phyloP scores from a whole-genome alignment of 2,888 invertebrate genomes.

The Tipula lateralis region DNA sequence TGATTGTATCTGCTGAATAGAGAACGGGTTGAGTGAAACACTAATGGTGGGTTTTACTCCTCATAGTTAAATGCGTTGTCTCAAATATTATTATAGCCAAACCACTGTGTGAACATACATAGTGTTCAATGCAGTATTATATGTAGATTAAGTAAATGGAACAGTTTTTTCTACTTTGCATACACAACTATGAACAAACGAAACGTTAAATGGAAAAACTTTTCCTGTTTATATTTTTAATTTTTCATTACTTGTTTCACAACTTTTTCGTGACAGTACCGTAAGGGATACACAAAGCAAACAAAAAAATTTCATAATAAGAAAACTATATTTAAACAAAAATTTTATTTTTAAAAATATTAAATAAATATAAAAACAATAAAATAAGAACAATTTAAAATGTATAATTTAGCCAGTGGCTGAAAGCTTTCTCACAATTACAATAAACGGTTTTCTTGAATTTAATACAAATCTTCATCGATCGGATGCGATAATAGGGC shows the following conservation, averaged over 20 bases:
- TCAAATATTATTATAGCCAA: neutral
- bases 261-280: constrained; percentile 24
- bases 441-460: no score
- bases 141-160: neutral
- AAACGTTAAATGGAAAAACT: neutral
- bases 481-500: no score
- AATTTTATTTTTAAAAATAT: neutral
- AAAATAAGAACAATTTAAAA: neutral
- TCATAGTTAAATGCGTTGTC: no score
- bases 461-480: no score
- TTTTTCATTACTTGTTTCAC: constrained; percentile 11
- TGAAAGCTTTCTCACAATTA: neutral
- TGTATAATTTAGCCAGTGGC: neutral
- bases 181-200: neutral
- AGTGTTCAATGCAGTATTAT: neutral
- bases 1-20: neutral
- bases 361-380: neutral
- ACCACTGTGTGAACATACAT: neutral
- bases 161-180: constrained; percentile 5
- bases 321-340: neutral
- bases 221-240: constrained; percentile 15
- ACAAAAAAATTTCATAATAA: neutral
- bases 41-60: no score
- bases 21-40: neutral
- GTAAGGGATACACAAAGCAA: neutral